phyloP scores from a whole-genome alignment of 1,140 invertebrate species.

The Lanistes nyassanus region DNA sequence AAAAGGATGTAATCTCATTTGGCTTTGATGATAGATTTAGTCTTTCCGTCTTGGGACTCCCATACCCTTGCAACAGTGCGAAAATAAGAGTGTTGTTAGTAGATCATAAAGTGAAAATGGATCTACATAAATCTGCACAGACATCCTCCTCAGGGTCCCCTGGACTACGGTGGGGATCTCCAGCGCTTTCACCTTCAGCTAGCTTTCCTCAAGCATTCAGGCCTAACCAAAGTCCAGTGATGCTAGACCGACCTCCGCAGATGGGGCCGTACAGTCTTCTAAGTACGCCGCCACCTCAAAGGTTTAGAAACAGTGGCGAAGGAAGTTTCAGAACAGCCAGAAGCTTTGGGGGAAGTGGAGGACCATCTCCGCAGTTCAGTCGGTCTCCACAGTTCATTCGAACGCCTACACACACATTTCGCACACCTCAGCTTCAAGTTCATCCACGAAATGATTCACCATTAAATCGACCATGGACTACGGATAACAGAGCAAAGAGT shows the following conservation, averaged over 20 bases:
- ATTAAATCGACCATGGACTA: background rate
- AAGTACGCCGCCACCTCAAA: too few species aligned
- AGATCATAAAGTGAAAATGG: background rate
- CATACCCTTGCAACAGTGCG: too few species aligned
- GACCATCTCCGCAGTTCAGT: background rate
- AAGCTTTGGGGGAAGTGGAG: background rate
- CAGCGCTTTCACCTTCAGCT: slow-evolving; percentile 5
- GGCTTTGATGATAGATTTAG: too few species aligned
- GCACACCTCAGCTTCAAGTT: slow-evolving; percentile 7
- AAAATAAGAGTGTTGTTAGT: too few species aligned
- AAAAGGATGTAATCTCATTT: too few species aligned
- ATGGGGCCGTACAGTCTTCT: too few species aligned
- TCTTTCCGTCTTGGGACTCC: too few species aligned
- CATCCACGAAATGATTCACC: background rate
- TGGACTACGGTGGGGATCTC: slow-evolving; percentile 7
- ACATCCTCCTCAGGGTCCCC: background rate
- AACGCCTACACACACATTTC: background rate
- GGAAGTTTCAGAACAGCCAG: background rate
- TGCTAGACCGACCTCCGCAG: too few species aligned
- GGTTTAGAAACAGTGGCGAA: too few species aligned
- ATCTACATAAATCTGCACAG: slow-evolving; percentile 8
- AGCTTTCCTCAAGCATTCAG: slow-evolving; percentile 11
- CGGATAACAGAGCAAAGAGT: slow-evolving; percentile 3
- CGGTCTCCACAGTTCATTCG: slow-evolving; percentile 12
- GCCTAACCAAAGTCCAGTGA: too few species aligned